phyloP scores from a whole-genome alignment of 1,140 invertebrate genomes.

The Maniola jurtina region DNA sequence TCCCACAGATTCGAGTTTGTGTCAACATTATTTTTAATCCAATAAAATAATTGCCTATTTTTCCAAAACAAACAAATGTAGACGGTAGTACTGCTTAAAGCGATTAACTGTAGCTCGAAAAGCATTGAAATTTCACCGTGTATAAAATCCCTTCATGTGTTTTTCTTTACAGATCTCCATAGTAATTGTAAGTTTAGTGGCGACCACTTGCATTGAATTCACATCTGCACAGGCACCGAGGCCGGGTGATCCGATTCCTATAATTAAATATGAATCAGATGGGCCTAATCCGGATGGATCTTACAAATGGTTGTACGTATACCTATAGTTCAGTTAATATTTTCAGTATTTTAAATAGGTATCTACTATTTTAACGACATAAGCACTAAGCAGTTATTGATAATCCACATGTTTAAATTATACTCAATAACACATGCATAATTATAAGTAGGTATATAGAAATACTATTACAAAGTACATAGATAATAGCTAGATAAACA shows the following conservation, averaged over 20 bases:
- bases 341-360: too few species aligned
- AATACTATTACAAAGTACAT: too few species aligned
- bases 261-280: constrained; percentile 78
- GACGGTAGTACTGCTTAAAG: too few species aligned
- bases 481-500: too few species aligned
- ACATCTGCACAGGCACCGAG: constrained; percentile 35
- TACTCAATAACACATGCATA: too few species aligned
- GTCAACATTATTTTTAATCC: too few species aligned
- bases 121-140: too few species aligned
- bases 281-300: constrained; percentile 84
- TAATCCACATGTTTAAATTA: background rate
- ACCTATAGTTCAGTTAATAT: constrained; percentile 17
- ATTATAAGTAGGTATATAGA: too few species aligned
- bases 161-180: constrained; percentile 53
- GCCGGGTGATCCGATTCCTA: constrained; percentile 71
- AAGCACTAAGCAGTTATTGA: background rate
- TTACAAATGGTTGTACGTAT: constrained; percentile 82
- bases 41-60: too few species aligned
- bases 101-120: too few species aligned
- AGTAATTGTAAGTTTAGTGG: constrained; percentile 34
- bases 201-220: constrained; percentile 18
- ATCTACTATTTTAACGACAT: background rate
- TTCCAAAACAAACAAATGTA: too few species aligned
- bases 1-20: too few species aligned
- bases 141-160: background rate